These are phyloP conservation scores for Aleiodes sp. DNA, from an alignment of 1,140 invertebrate genomes.

Conservation along the genomic window DNA sequence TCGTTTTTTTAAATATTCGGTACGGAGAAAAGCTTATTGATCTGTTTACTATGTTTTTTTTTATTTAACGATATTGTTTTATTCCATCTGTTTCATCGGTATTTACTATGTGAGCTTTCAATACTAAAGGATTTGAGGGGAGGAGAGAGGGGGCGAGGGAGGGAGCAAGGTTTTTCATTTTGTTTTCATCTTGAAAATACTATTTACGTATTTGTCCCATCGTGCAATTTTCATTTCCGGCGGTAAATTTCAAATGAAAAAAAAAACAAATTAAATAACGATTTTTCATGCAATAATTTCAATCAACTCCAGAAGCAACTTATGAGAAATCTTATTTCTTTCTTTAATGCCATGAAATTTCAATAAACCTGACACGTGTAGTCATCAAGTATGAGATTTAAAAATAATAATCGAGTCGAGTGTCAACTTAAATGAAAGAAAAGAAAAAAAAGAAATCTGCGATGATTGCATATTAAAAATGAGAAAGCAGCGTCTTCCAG, in stretches of 20 bases:
- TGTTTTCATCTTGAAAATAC: conserved; percentile 21
- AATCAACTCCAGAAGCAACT: background rate
- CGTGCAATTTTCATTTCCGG: conserved; percentile 12
- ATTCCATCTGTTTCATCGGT: conserved; percentile 8
- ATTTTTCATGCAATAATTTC: background rate
- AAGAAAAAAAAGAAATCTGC: conserved; percentile 1
- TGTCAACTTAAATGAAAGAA: background rate
- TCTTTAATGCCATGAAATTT: background rate
- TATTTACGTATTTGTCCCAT: conserved; percentile 22
- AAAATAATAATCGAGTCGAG: too few relatives aligned
- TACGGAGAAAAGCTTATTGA: conserved; percentile 50
- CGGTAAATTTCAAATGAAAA: conserved; percentile 11
- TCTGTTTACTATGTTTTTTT: conserved; percentile 34
- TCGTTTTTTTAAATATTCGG: conserved; percentile 38
- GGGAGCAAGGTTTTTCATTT: background rate
- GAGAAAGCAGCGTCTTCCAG: background rate
- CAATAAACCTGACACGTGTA: background rate
- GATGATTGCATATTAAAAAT: background rate
- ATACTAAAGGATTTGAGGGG: conserved; percentile 22
- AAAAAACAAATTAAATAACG: background rate
- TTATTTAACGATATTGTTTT: conserved; percentile 27
- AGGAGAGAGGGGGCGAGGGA: conserved; percentile 10
- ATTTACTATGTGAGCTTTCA: conserved; percentile 33
- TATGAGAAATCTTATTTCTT: background rate
- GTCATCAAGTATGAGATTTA: too few relatives aligned